These are phyloP conservation scores for Paracanthobrama guichenoti DNA, from an alignment of 2,113 vertebrate genomes.

Conservation along the genomic window DNA sequence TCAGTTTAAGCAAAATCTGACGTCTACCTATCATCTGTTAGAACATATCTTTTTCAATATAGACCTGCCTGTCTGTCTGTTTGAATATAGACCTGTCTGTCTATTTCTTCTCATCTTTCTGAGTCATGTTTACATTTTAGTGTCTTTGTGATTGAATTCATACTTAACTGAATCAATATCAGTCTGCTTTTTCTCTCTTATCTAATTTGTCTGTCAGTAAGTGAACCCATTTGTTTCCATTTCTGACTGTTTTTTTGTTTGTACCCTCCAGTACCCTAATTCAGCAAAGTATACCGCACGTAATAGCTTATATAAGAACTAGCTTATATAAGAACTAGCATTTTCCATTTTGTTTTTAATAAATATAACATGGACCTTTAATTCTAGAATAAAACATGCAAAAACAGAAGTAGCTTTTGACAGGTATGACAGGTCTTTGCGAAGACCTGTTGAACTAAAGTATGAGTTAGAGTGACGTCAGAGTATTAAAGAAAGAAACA, in stretches of 20 bases:
- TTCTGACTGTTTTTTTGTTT: neutral
- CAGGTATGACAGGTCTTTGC: conserved; percentile 1
- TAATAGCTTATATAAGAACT: neutral
- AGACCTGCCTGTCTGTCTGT: too few species aligned
- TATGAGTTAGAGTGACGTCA: conserved; percentile 10
- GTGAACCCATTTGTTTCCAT: neutral
- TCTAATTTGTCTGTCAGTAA: neutral
- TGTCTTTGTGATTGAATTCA: neutral
- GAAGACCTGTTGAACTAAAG: neutral
- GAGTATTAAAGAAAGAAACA: neutral
- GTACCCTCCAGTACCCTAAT: too few species aligned
- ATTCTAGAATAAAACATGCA: neutral
- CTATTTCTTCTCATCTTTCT: neutral
- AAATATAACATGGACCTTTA: neutral
- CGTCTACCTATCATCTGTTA: neutral
- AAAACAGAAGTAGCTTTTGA: neutral
- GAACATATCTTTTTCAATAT: neutral
- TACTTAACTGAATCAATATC: neutral
- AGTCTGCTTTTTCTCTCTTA: neutral
- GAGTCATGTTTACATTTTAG: neutral
- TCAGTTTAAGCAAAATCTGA: neutral
- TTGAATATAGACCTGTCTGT: neutral
- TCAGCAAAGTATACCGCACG: neutral
- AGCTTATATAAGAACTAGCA: neutral
- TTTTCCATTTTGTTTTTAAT: neutral